phyloP scores from a whole-genome alignment of 2,888 invertebrate genomes.

The Cataglyphis cursor region DNA sequence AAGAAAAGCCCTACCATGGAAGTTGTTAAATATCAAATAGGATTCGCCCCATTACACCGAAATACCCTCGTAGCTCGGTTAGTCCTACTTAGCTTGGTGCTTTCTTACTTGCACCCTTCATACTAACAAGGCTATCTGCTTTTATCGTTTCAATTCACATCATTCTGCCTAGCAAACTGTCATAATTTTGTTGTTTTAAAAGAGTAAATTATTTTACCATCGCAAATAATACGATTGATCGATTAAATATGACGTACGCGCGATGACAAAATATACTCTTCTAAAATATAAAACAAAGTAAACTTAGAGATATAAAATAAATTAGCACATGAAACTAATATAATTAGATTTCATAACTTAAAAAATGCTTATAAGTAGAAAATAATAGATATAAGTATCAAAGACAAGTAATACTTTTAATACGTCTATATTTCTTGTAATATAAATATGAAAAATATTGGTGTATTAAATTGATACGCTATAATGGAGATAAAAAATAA shows the following conservation, averaged over 20 bases:
- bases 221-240: neutral
- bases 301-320: neutral
- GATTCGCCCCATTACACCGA: slow-evolving; percentile 69
- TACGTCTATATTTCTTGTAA: neutral
- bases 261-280: neutral
- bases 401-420: slow-evolving; percentile 4
- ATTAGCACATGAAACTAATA: neutral
- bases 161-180: neutral
- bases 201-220: neutral
- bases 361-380: neutral
- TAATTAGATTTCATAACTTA: neutral
- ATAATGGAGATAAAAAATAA: slow-evolving; percentile 16
- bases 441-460: neutral
- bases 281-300: neutral
- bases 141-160: slow-evolving; percentile 21
- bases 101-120: slow-evolving; percentile 19
- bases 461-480: slow-evolving; percentile 31
- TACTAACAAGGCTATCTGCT: slow-evolving; percentile 8
- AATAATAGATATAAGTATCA: neutral
- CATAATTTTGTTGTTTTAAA: neutral
- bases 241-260: neutral
- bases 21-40: slow-evolving; percentile 67
- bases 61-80: slow-evolving; percentile 44
- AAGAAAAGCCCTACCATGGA: slow-evolving; percentile 50
- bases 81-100: slow-evolving; percentile 28